These are phyloP conservation scores for Saguinus oedipus DNA, from an alignment of 2,797 vertebrate genomes.

Conservation along the genomic window DNA sequence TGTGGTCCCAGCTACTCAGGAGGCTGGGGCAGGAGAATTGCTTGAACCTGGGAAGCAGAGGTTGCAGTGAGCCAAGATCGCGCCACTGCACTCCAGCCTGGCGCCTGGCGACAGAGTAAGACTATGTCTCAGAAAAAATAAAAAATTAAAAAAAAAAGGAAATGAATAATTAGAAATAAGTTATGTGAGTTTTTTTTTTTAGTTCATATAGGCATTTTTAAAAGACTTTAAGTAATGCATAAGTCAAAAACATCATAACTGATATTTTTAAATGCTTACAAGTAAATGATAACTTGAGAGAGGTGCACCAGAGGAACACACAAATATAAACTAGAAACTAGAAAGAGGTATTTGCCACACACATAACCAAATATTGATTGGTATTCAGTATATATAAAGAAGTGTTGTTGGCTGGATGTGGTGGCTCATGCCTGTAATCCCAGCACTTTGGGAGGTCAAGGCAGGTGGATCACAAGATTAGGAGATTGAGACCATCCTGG, in stretches of 20 bases:
- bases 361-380: background rate
- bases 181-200: background rate
- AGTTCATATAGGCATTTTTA: background rate
- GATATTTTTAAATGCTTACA: background rate
- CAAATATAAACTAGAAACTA: background rate
- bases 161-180: background rate
- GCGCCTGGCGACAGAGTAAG: too few relatives aligned
- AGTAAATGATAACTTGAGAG: background rate
- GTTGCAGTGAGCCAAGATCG: too few relatives aligned
- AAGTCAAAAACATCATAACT: background rate
- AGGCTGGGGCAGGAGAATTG: too few relatives aligned
- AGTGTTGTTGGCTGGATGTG: accelerated
- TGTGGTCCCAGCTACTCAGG: too few relatives aligned
- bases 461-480: too few relatives aligned
- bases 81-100: too few relatives aligned
- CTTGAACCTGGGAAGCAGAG: too few relatives aligned
- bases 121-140: too few relatives aligned
- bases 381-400: background rate
- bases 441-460: too few relatives aligned
- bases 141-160: background rate
- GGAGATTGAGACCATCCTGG: too few relatives aligned
- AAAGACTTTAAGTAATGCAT: background rate
- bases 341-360: background rate
- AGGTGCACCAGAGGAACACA: background rate
- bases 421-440: too few relatives aligned